Conservation (phyloP, 1,140 invertebrate species). For the Diorhabda carinulata region DNA sequence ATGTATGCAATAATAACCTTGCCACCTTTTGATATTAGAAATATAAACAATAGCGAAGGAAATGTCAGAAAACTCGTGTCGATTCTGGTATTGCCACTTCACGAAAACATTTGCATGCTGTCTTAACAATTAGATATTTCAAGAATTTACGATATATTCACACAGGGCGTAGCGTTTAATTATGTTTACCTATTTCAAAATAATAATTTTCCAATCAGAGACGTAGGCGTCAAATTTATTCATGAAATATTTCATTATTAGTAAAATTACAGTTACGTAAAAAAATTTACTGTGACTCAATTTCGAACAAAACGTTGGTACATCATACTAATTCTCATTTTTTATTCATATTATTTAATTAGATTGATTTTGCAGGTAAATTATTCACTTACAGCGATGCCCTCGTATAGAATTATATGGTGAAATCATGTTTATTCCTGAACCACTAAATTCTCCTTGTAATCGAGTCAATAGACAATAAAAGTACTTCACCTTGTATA, state of each 20-base stretch:
- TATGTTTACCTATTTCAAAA: too few species aligned
- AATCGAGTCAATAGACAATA: not conserved
- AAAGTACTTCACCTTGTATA: constrained; percentile 18
- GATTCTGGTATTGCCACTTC: not conserved
- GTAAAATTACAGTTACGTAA: too few species aligned
- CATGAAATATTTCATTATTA: too few species aligned
- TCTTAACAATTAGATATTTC: not conserved
- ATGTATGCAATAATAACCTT: not conserved
- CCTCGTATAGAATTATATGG: too few species aligned
- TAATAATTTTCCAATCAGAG: too few species aligned
- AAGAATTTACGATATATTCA: not conserved
- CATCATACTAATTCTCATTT: too few species aligned
- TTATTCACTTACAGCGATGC: too few species aligned
- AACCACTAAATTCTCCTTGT: not conserved
- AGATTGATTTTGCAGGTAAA: too few species aligned
- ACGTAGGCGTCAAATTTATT: too few species aligned
- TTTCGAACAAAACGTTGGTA: too few species aligned
- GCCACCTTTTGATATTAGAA: not conserved
- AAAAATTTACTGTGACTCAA: too few species aligned
- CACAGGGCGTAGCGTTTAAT: not conserved
- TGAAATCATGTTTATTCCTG: not conserved
- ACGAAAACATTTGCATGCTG: constrained; percentile 1
- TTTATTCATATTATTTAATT: too few species aligned
- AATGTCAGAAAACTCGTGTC: not conserved
- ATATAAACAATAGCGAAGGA: not conserved